Base-by-base conservation (phyloP, 1,140 invertebrate species). In the Rhagoletis pomonella region DNA sequence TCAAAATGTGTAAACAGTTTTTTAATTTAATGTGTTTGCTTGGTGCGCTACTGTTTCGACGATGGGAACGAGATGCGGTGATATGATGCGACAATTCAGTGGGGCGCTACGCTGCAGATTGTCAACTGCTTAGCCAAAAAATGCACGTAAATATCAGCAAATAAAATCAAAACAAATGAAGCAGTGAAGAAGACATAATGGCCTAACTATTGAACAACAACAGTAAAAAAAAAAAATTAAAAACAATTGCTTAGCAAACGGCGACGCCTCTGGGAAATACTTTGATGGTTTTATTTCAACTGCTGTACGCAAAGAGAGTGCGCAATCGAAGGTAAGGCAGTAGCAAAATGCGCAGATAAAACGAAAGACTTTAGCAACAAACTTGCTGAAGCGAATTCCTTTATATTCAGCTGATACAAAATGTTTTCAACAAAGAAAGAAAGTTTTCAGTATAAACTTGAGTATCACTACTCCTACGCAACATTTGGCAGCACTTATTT, bases 1-100 rank as follows among this genome's bases (percentile, higher is more conserved):
- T 91, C 91, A 91, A 91, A 91, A 91, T 91, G 91, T 90, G 90
- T 91, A 69, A 42, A 62, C 12, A 81, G 73, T 81, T 81, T 81
- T 69, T 81, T 81, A 55, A 55, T 81, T 81, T 55, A 81, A 81
- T 55, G 73, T 55, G 73, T 81, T 81, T 81, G 44, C 47, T 81
- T 81, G 73, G 73, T 81, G 73, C 73, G 84, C 84, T 85, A 85
- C 84, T 60, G 84, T 85, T 81, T 81, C 50, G 44, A 73, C 42
- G 69, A 55, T 81, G 73, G 73, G 73, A 81, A 81, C 47, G 73
- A 81, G 73, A 81, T 81, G 73, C 3, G 39, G 9, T 4, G 17
- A 55, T 81, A 10, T 55, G 73, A 58, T 81, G 73, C 73, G 47
- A 12, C 67, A 73, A 47, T 73, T 47, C 12, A 55, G 67, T 3